Base-by-base conservation (phyloP, 1,140 invertebrate genomes). In the Brachionus sp. region DNA sequence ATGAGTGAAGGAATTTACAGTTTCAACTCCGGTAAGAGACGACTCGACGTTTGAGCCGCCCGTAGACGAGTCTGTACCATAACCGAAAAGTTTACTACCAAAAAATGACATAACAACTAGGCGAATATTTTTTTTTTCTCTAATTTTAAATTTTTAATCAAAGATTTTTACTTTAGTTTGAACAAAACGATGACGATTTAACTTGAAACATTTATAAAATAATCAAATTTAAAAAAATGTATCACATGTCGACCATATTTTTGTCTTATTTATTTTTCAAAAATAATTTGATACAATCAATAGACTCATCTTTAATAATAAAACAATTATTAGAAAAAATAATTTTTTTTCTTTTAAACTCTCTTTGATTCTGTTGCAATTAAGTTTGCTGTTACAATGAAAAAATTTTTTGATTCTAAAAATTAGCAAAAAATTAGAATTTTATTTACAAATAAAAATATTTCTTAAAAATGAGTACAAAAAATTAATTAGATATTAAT, bases 81-180 rank as follows among this genome's bases (percentile, higher is more conserved):
- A 57, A 13, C 75, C 75, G 75, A 78, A 78, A 19, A 78, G 37
- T 53, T 62, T 62, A 50, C 75, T 78, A 12, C 75, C 75, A 78
- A 78, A 78, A 35, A 78, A 50, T 78, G 75, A 78, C 75, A 78
- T 78, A 25, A 16, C 39, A 29, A 37, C 5, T 0, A 33, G 25
- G 19, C 7, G 44, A 6, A 64, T 13, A 1, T 4, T 23, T 13
- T 13, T 23, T 16, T 29, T 64, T 64, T 29, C 12, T 29, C 12
- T 33, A 66, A 23, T 35, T 66, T 7, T 29, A 66, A 64, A n/a
- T 37, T 35, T 66, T 66, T 35, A 37, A 33, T 12, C 10, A 9
- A 33, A 33, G 5, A 5, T 66, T 66, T 66, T 66, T 13, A 3
- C 2, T 33, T 66, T 33, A 13, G 16, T 33, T 33, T 35, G 3